These are phyloP conservation scores for Dysidea cf. avara DNA, from an alignment of 37 sponge, comb jelly and placozoan genomes.

Conservation along the genomic window DNA sequence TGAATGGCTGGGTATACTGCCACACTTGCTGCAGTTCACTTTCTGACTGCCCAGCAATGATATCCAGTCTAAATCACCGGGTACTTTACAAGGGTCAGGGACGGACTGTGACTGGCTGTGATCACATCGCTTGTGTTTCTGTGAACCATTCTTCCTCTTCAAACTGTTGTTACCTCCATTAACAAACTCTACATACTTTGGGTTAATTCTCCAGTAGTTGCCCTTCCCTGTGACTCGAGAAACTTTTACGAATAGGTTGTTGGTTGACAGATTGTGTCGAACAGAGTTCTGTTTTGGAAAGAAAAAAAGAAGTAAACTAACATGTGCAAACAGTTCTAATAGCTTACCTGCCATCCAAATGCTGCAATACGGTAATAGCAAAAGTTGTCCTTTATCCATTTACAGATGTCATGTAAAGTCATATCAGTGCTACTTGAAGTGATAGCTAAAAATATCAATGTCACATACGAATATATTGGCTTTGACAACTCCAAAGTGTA, in stretches of 20 bases:
- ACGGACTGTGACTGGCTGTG: too few species aligned
- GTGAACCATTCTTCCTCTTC: neutral
- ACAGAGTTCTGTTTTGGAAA: conserved; percentile 70
- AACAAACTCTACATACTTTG: conserved; percentile 61
- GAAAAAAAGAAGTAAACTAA: too few species aligned
- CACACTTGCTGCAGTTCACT: conserved; percentile 27
- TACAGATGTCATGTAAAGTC: conserved; percentile 77
- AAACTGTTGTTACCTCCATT: conserved; percentile 3
- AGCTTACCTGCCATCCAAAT: conserved; percentile 82
- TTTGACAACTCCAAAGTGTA: conserved; percentile 43
- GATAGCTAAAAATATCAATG: conserved; percentile 86
- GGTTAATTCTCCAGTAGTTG: conserved; percentile 81
- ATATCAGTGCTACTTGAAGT: conserved; percentile 49
- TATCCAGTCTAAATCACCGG: conserved; percentile 68
- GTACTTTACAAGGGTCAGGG: conserved; percentile 43
- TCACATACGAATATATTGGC: conserved; percentile 82
- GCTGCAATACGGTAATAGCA: conserved; percentile 79
- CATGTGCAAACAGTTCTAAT: too few species aligned
- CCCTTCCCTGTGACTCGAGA: conserved; percentile 79
- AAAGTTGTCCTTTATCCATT: conserved; percentile 91
- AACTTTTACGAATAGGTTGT: conserved; percentile 72
- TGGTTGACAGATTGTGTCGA: conserved; percentile 71
- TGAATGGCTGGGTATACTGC: conserved; percentile 5
- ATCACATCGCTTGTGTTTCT: neutral
- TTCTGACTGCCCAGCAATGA: conserved; percentile 64